A percentile compares a stretch with the other conserved stretches of the same genome.
phyloP scores from a whole-genome alignment of 2,797 vertebrate genomes.

The Ceryle rudis region DNA sequence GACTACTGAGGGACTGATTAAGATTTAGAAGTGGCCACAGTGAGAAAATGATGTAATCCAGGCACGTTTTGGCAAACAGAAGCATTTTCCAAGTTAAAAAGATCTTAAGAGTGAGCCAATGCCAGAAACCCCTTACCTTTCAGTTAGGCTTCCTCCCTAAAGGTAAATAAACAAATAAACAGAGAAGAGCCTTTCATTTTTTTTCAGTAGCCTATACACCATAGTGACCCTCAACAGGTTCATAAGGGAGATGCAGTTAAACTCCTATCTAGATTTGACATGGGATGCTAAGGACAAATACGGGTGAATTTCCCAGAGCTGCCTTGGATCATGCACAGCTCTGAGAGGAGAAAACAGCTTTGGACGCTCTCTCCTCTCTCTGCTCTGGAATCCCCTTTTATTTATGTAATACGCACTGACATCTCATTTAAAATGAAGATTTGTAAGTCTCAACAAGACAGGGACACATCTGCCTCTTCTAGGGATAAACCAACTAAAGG shows the following conservation, averaged over 20 bases:
- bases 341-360: background rate
- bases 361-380: background rate
- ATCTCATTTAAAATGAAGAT: constrained; percentile 42
- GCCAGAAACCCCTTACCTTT: background rate
- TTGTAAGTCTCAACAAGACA: background rate
- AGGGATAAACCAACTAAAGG: constrained; percentile 4
- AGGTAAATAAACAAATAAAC: background rate
- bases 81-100: background rate
- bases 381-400: background rate
- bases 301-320: background rate
- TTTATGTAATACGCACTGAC: constrained; percentile 2
- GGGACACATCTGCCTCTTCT: constrained; percentile 8
- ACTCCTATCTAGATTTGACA: background rate
- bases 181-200: background rate
- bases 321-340: background rate
- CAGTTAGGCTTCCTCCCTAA: background rate
- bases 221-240: background rate
- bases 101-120: background rate
- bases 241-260: background rate
- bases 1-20: constrained; percentile 69
- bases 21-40: constrained; percentile 53
- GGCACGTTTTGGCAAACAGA: constrained; percentile 12
- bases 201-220: background rate
- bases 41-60: constrained; percentile 55
- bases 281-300: background rate